Conservation (phyloP, 30 jellyfish, hydroid and myxozoan genomes). For the Pseudorhiza aurosa region DNA sequence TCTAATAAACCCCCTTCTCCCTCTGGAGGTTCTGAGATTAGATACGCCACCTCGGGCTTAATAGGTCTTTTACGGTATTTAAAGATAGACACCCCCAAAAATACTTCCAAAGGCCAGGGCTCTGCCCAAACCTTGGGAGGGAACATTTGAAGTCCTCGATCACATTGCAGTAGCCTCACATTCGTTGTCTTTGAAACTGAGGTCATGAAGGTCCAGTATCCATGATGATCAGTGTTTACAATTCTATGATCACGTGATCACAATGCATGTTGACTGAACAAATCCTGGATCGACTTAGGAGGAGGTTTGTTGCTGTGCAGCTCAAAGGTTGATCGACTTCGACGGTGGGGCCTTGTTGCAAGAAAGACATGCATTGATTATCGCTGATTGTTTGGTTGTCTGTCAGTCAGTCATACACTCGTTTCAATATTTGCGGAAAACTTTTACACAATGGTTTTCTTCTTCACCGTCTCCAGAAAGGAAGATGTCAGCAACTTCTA, state of each 20-base stretch:
- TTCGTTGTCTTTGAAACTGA: neutral
- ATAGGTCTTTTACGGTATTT: too few species aligned
- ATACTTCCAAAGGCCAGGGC: too few species aligned
- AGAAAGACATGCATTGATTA: neutral
- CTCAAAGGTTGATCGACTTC: neutral
- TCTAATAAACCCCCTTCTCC: too few species aligned
- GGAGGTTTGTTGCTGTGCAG: conserved; percentile 12
- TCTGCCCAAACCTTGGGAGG: too few species aligned
- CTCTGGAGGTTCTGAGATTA: too few species aligned
- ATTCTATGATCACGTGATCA: conserved; percentile 48
- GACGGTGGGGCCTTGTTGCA: neutral
- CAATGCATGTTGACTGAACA: conserved; percentile 8
- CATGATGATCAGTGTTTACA: conserved; percentile 54
- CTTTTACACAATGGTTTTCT: conserved; percentile 62
- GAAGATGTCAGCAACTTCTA: conserved; percentile 60
- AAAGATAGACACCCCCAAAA: too few species aligned
- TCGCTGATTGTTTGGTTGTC: neutral
- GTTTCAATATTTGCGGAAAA: neutral
- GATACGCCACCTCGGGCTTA: too few species aligned
- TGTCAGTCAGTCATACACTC: neutral
- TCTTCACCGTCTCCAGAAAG: conserved; percentile 67
- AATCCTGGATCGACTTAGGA: neutral
- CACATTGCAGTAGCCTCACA: too few species aligned
- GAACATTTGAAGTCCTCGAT: too few species aligned
- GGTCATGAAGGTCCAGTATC: conserved; percentile 14